These are phyloP conservation scores for Hoplostethus atlanticus DNA, from an alignment of 2,797 vertebrate species.

Conservation along the genomic window DNA sequence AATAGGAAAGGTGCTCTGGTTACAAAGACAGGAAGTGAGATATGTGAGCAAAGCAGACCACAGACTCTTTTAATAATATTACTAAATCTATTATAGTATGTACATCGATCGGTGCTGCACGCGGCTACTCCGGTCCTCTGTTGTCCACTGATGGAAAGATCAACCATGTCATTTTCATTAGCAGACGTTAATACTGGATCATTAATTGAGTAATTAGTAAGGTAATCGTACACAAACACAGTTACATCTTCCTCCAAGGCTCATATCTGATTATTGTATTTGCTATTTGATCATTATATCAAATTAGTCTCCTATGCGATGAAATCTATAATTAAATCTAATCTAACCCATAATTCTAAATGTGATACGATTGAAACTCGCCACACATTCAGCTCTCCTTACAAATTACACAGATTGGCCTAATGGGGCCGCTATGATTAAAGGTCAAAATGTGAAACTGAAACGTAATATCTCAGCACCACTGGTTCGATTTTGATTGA, in stretches of 20 bases:
- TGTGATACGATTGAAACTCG: too few species aligned
- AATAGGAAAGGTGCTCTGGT: conserved; percentile 60
- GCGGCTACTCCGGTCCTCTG: neutral
- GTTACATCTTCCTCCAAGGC: neutral
- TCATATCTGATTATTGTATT: neutral
- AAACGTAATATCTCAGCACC: too few species aligned
- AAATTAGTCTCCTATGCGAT: neutral
- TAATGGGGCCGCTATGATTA: too few species aligned
- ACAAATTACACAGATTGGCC: too few species aligned
- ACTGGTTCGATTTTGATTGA: too few species aligned
- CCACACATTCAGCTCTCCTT: too few species aligned
- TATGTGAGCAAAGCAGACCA: conserved; percentile 49
- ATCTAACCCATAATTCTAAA: neutral
- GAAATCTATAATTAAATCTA: too few species aligned
- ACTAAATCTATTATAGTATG: conserved; percentile 11
- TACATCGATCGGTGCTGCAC: neutral
- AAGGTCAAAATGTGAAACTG: too few species aligned
- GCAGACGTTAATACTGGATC: too few species aligned
- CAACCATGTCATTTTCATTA: neutral
- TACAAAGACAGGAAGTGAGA: conserved; percentile 76
- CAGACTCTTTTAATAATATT: conserved; percentile 62
- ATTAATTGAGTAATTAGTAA: neutral
- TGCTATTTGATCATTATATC: neutral
- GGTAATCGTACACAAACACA: neutral
- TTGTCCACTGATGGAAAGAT: conserved; percentile 23